phyloP scores from a whole-genome alignment of 2,113 vertebrate genomes.

The Pitta sordida region DNA sequence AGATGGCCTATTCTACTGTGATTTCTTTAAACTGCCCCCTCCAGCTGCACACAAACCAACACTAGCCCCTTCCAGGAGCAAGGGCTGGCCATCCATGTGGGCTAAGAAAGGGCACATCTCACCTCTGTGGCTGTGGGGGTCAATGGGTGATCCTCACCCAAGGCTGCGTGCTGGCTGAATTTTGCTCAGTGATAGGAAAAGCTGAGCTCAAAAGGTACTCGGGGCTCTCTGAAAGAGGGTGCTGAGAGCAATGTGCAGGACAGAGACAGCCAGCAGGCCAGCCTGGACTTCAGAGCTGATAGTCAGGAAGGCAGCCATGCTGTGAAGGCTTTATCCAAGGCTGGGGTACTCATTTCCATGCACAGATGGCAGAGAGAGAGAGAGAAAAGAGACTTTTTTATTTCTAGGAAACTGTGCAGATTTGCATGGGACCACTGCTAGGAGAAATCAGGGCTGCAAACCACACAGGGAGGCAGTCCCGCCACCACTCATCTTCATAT shows the following conservation, averaged over 20 bases:
- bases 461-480: background rate
- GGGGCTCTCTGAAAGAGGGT: background rate
- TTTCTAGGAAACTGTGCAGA: background rate
- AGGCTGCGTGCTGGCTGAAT: background rate
- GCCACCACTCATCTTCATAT: background rate
- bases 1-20: background rate
- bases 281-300: background rate
- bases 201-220: background rate
- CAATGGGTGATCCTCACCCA: background rate
- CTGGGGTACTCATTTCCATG: background rate
- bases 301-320: background rate
- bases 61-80: background rate
- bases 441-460: background rate
- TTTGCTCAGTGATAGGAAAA: background rate
- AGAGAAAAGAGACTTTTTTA: background rate
- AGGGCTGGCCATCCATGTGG: rapidly evolving
- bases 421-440: background rate
- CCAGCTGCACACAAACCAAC: background rate
- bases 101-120: background rate
- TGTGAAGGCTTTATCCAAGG: background rate
- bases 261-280: background rate
- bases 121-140: background rate
- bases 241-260: background rate
- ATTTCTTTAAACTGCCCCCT: background rate
- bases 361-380: background rate